Evolutionary conservation across 2,888 invertebrate species (phyloP).

Genomic region (Griposia aprilina): DNA sequence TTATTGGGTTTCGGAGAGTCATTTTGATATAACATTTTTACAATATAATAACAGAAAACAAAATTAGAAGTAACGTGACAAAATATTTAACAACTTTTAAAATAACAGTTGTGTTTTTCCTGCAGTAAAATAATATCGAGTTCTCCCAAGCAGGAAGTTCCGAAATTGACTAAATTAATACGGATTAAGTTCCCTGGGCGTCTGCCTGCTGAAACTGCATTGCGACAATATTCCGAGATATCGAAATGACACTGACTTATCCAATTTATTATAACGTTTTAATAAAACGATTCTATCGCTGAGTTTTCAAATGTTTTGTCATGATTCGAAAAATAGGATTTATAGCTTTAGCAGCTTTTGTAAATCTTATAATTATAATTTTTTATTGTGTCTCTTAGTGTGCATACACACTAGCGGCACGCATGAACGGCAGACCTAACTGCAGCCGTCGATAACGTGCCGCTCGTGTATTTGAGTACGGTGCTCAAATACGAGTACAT

Average conservation of each 20-base stretch:
- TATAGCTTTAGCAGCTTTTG: background rate
- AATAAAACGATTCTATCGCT: background rate
- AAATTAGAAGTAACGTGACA: background rate
- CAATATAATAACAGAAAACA: background rate
- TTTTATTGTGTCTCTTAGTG: background rate
- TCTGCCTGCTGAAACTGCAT: conserved; percentile 43
- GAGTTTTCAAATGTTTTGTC: background rate
- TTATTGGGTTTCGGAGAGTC: background rate
- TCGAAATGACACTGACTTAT: conserved; percentile 10
- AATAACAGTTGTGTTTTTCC: conserved; percentile 5
- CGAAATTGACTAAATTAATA: conserved; percentile 50
- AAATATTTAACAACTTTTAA: background rate
- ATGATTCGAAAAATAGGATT: background rate
- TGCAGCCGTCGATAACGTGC: too few relatives aligned
- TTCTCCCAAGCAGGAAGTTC: conserved; percentile 24
- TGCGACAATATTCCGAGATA: conserved; percentile 54
- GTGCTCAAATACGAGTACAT: too few relatives aligned
- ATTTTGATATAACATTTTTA: background rate
- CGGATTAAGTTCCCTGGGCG: conserved; percentile 26
- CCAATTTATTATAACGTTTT: conserved; percentile 24
- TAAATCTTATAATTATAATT: background rate
- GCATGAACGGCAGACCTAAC: too few relatives aligned
- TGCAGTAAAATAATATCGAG: conserved; percentile 1
- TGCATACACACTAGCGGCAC: too few relatives aligned
- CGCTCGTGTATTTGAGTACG: too few relatives aligned